Conservation (phyloP, 64 coral and sea anemone species). For the Montipora capricornis region DNA sequence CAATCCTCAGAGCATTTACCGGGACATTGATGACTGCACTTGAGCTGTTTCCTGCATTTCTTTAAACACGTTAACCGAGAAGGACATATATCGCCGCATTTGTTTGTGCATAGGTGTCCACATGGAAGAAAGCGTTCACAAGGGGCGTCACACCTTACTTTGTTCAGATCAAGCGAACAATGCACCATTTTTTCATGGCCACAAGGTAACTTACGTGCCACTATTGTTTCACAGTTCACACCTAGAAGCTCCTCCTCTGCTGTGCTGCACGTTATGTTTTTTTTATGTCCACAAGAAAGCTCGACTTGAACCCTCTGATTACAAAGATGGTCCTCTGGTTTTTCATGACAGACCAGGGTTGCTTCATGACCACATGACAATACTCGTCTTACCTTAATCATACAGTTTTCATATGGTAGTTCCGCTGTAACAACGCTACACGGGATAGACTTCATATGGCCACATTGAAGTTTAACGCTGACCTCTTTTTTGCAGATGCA, state of each 20-base stretch:
- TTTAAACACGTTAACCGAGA: constrained; percentile 9
- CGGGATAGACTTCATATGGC: constrained; percentile 42
- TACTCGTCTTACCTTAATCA: constrained; percentile 5
- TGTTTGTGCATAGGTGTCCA: constrained; percentile 26
- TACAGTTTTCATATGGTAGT: not conserved
- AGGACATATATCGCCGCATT: constrained; percentile 23
- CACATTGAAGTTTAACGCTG: constrained; percentile 32
- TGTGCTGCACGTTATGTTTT: not conserved
- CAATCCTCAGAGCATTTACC: constrained; percentile 24
- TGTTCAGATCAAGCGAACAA: not conserved
- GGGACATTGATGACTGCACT: constrained; percentile 36
- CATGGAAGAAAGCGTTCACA: constrained; percentile 42
- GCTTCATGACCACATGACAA: constrained; percentile 64
- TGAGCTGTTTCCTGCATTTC: not conserved
- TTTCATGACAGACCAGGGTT: constrained; percentile 23
- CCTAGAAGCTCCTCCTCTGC: not conserved
- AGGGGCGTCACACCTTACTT: constrained; percentile 4
- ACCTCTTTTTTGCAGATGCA: constrained; percentile 14
- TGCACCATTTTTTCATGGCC: constrained; percentile 52
- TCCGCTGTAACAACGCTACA: constrained; percentile 15
- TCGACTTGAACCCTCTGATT: constrained; percentile 25
- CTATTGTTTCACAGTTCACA: not conserved
- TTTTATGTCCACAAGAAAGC: constrained; percentile 63
- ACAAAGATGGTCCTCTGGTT: constrained; percentile 22
- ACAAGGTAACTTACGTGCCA: constrained; percentile 19